Conservation (phyloP, 1,140 invertebrate genomes). For the Wiebesia pumilae region DNA sequence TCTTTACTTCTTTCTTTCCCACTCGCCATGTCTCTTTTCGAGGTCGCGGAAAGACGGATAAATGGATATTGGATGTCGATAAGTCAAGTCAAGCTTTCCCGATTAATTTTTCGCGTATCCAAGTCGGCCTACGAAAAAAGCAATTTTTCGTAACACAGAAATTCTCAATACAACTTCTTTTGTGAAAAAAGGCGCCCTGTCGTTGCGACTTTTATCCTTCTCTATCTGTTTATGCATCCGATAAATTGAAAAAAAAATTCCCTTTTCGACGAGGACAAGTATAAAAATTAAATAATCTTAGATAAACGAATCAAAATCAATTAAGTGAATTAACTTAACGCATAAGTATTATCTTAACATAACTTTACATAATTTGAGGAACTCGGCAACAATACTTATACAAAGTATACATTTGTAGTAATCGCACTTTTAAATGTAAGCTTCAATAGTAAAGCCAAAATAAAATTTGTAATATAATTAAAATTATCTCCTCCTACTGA, state of each 20-base stretch:
- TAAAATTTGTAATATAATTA: too few species aligned
- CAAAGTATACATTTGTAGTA: too few species aligned
- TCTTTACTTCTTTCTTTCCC: not conserved
- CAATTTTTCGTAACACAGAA: slow-evolving; percentile 34
- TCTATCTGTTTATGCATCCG: not conserved
- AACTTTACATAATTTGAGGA: too few species aligned
- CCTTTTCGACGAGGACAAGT: too few species aligned
- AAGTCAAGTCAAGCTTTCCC: slow-evolving; percentile 49
- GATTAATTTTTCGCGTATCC: slow-evolving; percentile 52
- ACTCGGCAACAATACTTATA: too few species aligned
- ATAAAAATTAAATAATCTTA: too few species aligned
- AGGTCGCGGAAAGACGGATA: slow-evolving; percentile 43
- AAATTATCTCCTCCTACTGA: too few species aligned
- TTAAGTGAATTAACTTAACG: too few species aligned
- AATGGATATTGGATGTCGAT: slow-evolving; percentile 55
- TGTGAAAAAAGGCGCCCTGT: slow-evolving; percentile 10
- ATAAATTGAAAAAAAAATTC: not conserved
- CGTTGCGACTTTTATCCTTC: not conserved
- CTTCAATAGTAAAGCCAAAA: too few species aligned
- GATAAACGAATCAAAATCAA: too few species aligned
- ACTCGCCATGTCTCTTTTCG: not conserved
- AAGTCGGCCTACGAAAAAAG: slow-evolving; percentile 31
- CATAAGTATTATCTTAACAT: too few species aligned
- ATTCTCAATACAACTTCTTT: slow-evolving; percentile 42
- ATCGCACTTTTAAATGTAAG: too few species aligned